phyloP scores from a whole-genome alignment of 2,113 vertebrate genomes.

The Rostratula benghalensis region DNA sequence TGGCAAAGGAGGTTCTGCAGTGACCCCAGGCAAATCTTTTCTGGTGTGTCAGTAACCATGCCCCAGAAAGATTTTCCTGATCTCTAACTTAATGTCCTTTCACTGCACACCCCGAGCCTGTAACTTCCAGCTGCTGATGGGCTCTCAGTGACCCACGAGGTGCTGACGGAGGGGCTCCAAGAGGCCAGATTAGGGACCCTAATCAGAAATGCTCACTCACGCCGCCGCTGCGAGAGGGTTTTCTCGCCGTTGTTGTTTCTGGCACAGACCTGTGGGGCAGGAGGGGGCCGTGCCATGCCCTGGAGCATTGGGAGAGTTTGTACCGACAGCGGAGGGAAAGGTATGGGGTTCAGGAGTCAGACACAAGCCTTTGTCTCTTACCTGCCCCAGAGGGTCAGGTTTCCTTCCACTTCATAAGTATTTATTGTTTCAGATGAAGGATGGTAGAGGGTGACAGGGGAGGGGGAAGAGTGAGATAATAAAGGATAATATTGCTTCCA shows the following conservation, averaged over 20 bases:
- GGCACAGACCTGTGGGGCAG: conserved; percentile 7
- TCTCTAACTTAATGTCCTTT: background rate
- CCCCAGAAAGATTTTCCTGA: background rate
- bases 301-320: conserved; percentile 10
- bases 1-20: background rate
- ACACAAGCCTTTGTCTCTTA: conserved; percentile 60
- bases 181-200: background rate
- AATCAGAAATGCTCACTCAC: background rate
- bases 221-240: background rate
- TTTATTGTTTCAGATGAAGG: conserved; percentile 67
- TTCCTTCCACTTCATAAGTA: conserved; percentile 65
- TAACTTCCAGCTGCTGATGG: background rate
- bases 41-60: background rate
- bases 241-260: conserved; percentile 45
- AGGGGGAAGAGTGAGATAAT: conserved; percentile 37
- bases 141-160: background rate
- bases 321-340: background rate
- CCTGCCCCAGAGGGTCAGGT: conserved; percentile 61
- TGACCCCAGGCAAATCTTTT: background rate
- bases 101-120: background rate
- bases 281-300: background rate
- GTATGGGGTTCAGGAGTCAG: conserved; percentile 29
- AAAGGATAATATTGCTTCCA: conserved; percentile 62
- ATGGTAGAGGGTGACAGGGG: conserved; percentile 27
- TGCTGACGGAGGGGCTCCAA: background rate